These are phyloP conservation scores for Yponomeuta malinellus DNA, from an alignment of 2,888 invertebrate genomes.

Conservation along the genomic window DNA sequence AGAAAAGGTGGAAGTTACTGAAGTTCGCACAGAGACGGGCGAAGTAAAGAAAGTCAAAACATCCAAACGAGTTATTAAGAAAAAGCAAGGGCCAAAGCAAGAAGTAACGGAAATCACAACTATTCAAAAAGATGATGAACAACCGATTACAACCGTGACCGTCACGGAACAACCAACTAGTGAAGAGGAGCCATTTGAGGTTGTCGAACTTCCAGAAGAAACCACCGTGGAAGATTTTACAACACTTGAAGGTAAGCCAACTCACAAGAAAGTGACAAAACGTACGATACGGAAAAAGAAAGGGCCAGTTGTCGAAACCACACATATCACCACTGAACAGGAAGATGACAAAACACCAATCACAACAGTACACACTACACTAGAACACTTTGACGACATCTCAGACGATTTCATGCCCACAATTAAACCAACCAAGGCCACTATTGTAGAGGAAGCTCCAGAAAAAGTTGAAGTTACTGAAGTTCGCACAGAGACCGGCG, in stretches of 20 bases:
- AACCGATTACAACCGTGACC: slow-evolving; percentile 17
- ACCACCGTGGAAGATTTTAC: slow-evolving; percentile 24
- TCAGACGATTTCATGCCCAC: slow-evolving; percentile 15
- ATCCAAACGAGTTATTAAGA: slow-evolving; percentile 30
- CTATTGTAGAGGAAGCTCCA: slow-evolving; percentile 23
- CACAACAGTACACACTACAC: slow-evolving; percentile 42
- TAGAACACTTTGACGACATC: slow-evolving; percentile 31
- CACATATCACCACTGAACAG: slow-evolving; percentile 58
- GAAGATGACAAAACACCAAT: slow-evolving; percentile 57
- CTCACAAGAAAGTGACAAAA: slow-evolving; percentile 23
- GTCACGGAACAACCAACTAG: slow-evolving; percentile 22
- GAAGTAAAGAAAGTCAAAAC: slow-evolving; percentile 36
- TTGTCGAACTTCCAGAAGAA: slow-evolving; percentile 36
- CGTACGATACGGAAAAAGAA: slow-evolving; percentile 37
- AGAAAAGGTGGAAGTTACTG: slow-evolving; percentile 25
- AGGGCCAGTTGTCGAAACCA: slow-evolving; percentile 40
- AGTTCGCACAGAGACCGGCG: slow-evolving; percentile 23
- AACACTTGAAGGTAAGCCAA: slow-evolving; percentile 21
- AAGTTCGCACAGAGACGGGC: slow-evolving; percentile 26
- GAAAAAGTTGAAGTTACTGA: slow-evolving; percentile 25
- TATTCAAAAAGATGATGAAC: slow-evolving; percentile 27
- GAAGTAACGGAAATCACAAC: slow-evolving; percentile 30
- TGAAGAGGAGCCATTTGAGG: slow-evolving; percentile 19
- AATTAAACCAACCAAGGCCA: slow-evolving; percentile 23
- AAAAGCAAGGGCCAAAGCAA: slow-evolving; percentile 22